Conservation (phyloP, 2,113 vertebrate species). For the Gadus macrocephalus region DNA sequence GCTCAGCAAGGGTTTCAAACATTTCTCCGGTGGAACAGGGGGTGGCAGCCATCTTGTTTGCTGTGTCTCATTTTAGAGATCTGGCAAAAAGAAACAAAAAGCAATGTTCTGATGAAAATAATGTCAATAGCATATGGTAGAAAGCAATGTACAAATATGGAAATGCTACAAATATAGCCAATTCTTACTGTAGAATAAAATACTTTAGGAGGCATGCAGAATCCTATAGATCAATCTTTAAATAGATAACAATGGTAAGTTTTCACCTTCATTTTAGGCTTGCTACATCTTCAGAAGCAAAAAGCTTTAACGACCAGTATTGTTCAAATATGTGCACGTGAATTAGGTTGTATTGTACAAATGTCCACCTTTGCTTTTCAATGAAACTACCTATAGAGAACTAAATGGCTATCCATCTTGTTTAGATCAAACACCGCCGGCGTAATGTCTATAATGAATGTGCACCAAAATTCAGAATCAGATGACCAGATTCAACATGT, state of each 20-base stretch:
- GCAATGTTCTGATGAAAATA: constrained; percentile 1
- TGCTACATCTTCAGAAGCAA: not conserved
- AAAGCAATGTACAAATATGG: constrained; percentile 40
- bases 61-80: constrained; percentile 29
- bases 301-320: not conserved
- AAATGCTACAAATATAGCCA: constrained; percentile 30
- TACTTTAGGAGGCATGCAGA: constrained; percentile 61
- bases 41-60: not conserved
- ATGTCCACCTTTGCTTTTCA: too few relatives aligned
- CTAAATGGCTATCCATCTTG: not conserved
- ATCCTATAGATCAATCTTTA: constrained; percentile 51
- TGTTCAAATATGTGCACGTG: not conserved
- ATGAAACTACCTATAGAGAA: too few relatives aligned
- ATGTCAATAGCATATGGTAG: constrained; percentile 19
- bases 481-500: not conserved
- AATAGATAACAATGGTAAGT: constrained; percentile 17
- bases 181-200: constrained; percentile 42
- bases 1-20: too few relatives aligned
- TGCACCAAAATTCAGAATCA: not conserved
- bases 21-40: too few relatives aligned
- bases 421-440: not conserved
- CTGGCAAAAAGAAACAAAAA: constrained; percentile 15
- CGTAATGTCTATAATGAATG: not conserved
- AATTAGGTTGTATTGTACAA: too few relatives aligned
- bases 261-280: not conserved